Percentiles rank a stretch among this genome's conserved stretches.
phyloP scores from a whole-genome alignment of 2,113 vertebrate species.

The Lagopus leucura region DNA sequence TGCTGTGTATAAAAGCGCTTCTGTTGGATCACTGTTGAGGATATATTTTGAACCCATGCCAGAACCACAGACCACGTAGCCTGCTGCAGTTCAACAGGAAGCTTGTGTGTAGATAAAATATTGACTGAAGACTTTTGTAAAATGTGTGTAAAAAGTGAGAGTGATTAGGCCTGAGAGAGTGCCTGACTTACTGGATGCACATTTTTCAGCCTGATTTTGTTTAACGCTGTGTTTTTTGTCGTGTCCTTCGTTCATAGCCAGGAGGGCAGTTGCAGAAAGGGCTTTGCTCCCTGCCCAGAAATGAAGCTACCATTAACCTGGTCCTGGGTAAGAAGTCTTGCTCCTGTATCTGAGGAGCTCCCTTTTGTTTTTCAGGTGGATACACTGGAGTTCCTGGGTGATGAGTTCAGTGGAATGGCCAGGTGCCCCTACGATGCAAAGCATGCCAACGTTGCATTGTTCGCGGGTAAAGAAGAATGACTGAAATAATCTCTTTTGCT shows the following conservation, averaged over 20 bases:
- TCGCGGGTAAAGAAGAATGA: conserved; percentile 85
- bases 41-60: conserved; percentile 71
- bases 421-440: conserved; percentile 98
- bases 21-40: conserved; percentile 31
- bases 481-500: not conserved
- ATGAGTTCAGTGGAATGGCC: conserved; percentile 98
- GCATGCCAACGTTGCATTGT: conserved; percentile 94
- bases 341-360: conserved; percentile 34
- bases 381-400: conserved; percentile 89
- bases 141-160: not conserved
- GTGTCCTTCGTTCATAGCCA: not conserved
- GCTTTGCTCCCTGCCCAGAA: not conserved
- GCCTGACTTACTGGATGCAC: not conserved
- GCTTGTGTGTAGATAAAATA: conserved; percentile 47
- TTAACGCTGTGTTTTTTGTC: not conserved
- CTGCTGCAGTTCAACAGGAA: conserved; percentile 42
- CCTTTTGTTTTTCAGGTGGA: conserved; percentile 84
- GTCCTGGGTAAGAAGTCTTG: not conserved
- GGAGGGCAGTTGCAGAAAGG: not conserved
- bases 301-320: not conserved
- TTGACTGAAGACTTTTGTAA: conserved; percentile 31
- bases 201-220: not conserved
- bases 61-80: conserved; percentile 72
- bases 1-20: conserved; percentile 32
- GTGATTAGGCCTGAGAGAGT: not conserved